Base-by-base conservation (phyloP, 2,113 vertebrate genomes). In the Muntiacus reevesi region DNA sequence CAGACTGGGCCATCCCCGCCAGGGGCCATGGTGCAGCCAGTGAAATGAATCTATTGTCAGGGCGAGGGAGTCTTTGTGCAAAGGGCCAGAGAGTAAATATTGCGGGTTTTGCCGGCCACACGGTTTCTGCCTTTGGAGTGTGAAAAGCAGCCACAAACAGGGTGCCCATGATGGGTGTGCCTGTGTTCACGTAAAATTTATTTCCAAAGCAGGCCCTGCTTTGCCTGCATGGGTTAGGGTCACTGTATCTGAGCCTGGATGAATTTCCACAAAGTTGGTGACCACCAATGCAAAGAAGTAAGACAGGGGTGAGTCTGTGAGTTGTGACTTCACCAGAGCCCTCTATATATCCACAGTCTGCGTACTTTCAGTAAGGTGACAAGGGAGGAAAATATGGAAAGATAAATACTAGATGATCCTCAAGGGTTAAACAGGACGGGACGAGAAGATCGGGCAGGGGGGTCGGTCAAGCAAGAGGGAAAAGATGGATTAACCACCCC, bases 291-390 rank as follows among this genome's bases (percentile, higher is more conserved):
- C 47, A 36, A 47, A 43, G 33, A 23, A 30, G 85, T 17, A 8
- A 19, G 78, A 12, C 1, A 8, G 0, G 50, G 11, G n/a, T 15
- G 13, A 2, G 52, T 1, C 2, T 13, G 17, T 7, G 3, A 6
- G 15, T 0, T 13, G 28, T 13, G 33, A 4, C 13, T 54, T n/a
- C 59, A 10, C 15, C 21, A 2, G 16, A 15, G 33, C 16, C 16
- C 25, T 89, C 67, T 30, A 0, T 28, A 0, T 6, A 1, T 6
- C 23, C 23, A 2, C 14, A 13, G 9, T 23, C 0, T 23, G 15
- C 16, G 1, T 19, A 23, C 50, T 30, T 13, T 6, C 1, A 3
- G 57, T 2, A 19, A 5, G 4, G 81, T 36, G 57, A 87, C 50
- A 11, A 2, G 55, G 86, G n/a, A 45, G 43, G 9, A 50, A 86